phyloP scores from a whole-genome alignment of 2,888 invertebrate genomes.

The Cabera pusaria region DNA sequence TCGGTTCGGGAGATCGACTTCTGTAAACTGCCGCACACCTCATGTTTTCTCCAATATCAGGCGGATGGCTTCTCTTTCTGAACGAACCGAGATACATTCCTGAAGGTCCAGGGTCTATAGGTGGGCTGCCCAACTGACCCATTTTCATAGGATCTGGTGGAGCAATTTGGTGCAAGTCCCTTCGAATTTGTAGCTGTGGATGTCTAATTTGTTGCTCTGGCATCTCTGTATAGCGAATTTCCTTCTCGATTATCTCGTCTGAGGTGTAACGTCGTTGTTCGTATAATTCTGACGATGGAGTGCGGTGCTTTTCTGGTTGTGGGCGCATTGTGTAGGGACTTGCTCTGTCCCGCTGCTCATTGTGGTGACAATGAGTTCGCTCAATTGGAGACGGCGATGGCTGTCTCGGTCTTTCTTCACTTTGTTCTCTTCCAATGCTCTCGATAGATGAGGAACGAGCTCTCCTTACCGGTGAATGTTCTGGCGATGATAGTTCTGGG shows the following conservation, averaged over 20 bases:
- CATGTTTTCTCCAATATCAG: constrained; percentile 72
- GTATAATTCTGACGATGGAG: constrained; percentile 59
- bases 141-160: constrained; percentile 67
- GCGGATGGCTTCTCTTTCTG: constrained; percentile 82
- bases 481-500: constrained; percentile 82
- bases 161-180: constrained; percentile 87
- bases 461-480: constrained; percentile 84
- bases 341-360: constrained; percentile 81
- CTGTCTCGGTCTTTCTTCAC: constrained; percentile 66
- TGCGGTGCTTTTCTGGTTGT: constrained; percentile 77
- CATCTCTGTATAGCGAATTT: constrained; percentile 74
- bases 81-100: constrained; percentile 78
- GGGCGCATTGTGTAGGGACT: constrained; percentile 90
- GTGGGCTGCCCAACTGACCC: constrained; percentile 65
- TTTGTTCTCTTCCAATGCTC: constrained; percentile 73
- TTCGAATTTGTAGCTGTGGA: constrained; percentile 88
- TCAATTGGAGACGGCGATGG: constrained; percentile 71
- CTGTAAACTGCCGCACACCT: constrained; percentile 70
- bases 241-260: constrained; percentile 74
- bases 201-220: constrained; percentile 72
- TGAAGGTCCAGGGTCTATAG: constrained; percentile 73
- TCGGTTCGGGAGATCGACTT: constrained; percentile 75
- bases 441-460: constrained; percentile 79
- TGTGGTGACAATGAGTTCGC: constrained; percentile 87
- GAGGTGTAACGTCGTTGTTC: constrained; percentile 74